phyloP scores from a whole-genome alignment of 2,113 vertebrate species.

The Equus quagga region DNA sequence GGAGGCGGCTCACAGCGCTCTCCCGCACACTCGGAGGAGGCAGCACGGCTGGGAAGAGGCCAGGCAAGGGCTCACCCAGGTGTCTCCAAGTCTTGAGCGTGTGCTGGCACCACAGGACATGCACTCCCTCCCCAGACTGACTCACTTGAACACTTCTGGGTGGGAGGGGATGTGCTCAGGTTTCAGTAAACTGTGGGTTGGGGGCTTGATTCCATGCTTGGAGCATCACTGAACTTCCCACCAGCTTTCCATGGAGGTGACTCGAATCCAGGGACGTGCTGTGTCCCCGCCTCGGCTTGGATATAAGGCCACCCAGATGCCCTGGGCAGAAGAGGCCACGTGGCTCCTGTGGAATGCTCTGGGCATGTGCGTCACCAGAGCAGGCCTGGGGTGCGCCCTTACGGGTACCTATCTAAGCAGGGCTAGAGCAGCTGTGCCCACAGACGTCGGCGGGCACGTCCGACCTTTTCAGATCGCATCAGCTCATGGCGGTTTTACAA shows the following conservation, averaged over 20 bases:
- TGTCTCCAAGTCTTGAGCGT: not conserved
- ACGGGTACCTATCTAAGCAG: fast-evolving
- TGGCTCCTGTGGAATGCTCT: not conserved
- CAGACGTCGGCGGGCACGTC: not conserved
- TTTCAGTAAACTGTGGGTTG: fast-evolving
- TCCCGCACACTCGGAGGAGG: fast-evolving
- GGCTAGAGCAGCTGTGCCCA: fast-evolving
- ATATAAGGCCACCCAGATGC: fast-evolving
- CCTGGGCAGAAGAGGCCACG: fast-evolving
- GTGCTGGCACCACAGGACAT: fast-evolving
- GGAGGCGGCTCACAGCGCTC: fast-evolving
- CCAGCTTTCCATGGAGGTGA: not conserved
- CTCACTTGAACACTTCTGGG: not conserved
- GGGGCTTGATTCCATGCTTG: fast-evolving
- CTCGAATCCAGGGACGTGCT: not conserved
- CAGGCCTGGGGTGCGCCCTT: not conserved
- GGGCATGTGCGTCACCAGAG: fast-evolving
- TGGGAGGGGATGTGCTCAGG: not conserved
- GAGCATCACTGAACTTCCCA: fast-evolving
- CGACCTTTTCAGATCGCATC: not conserved
- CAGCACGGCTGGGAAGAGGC: fast-evolving
- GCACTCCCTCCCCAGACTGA: not conserved
- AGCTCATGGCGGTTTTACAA: fast-evolving
- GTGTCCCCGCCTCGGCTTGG: fast-evolving
- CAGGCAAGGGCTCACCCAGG: fast-evolving